Evolutionary conservation across 1,140 invertebrate species (phyloP), one percentile per base, ranked within the genome.

Genomic region (Proctacanthus coquilletti): DNA sequence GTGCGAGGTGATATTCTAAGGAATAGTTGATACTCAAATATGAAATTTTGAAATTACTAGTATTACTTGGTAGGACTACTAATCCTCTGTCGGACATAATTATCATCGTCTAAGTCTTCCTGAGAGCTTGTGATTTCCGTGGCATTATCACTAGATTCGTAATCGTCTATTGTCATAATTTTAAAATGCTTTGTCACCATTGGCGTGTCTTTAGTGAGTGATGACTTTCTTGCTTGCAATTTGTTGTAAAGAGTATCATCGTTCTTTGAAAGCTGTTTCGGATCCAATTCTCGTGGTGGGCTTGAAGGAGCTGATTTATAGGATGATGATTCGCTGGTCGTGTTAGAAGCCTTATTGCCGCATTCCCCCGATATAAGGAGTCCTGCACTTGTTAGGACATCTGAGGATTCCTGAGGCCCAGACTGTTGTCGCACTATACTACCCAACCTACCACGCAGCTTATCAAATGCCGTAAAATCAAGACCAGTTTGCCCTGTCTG

Each of bases 1-100:
- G 83, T 87, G 30, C 84, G 66, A 14, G 77, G 70, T 18, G 71
- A 71, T 40, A 75, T 61, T 55, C 76, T 78, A 38, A 40, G 21
- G 36, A 33, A 20, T 35, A 27, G n/a, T 19, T 17, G 11, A 6
- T 34, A 15, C 19, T 38, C 21, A 5, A 23, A 11, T 20, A 19
- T 1, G 1, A 34, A 18, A 32, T 29, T 27, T 25, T 18, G 19
- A 15, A 21, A 10, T 21, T 23, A 40, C 30, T 19, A 38, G 13
- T 18, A 29, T 39, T 42, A 67, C 64, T 64, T 67, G 43, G 56
- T 59, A n/a, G 64, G 57, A 46, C 57, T 60, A 33, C 52, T 52
- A 0, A 58, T 46, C 11, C 32, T 4, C n/a, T 45, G 44, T 20
- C 46, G 49, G 9, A 49, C 36, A 44, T 51, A 4, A 41, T 49